Base-by-base conservation (phyloP, 1,140 invertebrate genomes). In the Gonatopus flavifemur region DNA sequence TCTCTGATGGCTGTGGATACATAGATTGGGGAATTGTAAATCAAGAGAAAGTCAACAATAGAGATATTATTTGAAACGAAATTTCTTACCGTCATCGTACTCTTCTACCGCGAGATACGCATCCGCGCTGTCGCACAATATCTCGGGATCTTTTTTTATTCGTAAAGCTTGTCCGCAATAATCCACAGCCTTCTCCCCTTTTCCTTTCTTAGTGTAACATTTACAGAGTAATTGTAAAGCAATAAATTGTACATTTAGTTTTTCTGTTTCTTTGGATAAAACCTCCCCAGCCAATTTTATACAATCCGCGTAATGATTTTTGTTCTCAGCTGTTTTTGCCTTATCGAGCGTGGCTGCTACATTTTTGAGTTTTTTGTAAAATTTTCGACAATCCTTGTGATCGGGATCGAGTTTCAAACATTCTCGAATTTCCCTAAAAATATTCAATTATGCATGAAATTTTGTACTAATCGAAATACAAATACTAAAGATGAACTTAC, bases 381-480 rank as follows among this genome's bases (percentile, higher is more conserved):
- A 88, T n/a, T 89, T 84, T 76, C 87, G 96, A 79, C 97, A 99
- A 49, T 89, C 80, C 76, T 96, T 95, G 75, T 99, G 94, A 65
- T 99, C 98, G 0, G 96, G 95, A 80, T 99, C 97, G 19, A 98
- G 80, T 78, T 97, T 98, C 8, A 99, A 82, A 76, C 98, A 99
- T 77, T 99, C 96, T 18, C 97, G 84, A 57, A 98, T 90, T 80
- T 97, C 91, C 74, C 89, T 88, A 43, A 21, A 64, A 0, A 22
- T 50, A 32, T 5, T 37, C 19, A 32, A 30, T 42, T 46, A 9
- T 19, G 20, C 9, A 35, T 43, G 9, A 65, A 33, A 35, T 21
- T 38, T n/a, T 25, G 24, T 13, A 41, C n/a, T n/a, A n/a, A n/a
- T n/a, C n/a, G n/a, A 5, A 15, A 20, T 3, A 1, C 8, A 8